These are phyloP conservation scores for Andrena haemorrhoa DNA, from an alignment of 2,888 invertebrate species.

Conservation along the genomic window DNA sequence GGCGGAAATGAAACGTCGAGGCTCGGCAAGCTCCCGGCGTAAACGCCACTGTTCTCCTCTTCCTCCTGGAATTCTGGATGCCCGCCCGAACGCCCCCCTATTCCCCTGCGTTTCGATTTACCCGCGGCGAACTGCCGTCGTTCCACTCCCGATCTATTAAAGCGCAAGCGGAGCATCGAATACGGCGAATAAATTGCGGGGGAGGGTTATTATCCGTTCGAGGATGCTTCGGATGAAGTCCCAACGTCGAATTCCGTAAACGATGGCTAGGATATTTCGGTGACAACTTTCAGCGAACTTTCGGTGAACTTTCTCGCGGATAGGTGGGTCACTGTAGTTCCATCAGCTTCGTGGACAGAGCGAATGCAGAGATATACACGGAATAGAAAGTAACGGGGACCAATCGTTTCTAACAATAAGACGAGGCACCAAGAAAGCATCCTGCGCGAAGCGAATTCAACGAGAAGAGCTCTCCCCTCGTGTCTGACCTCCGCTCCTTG, in stretches of 20 bases:
- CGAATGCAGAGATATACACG: too few relatives aligned
- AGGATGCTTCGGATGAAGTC: conserved; percentile 14
- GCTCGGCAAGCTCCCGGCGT: conserved; percentile 63
- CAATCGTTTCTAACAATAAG: not conserved
- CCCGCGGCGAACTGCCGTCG: conserved; percentile 24
- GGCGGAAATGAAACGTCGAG: conserved; percentile 78
- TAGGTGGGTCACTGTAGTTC: too few relatives aligned
- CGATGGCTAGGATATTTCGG: too few relatives aligned
- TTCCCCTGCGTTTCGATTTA: conserved; percentile 49
- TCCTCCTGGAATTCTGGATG: conserved; percentile 58
- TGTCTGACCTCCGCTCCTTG: not conserved
- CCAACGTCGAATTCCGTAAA: conserved; percentile 1
- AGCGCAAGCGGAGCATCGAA: not conserved
- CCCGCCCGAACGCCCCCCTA: conserved; percentile 49
- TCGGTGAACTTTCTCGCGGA: too few relatives aligned
- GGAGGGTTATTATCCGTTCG: conserved; percentile 25
- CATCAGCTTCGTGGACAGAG: too few relatives aligned
- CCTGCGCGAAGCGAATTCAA: conserved; percentile 4
- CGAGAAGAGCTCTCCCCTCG: conserved; percentile 29
- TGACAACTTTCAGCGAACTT: too few relatives aligned
- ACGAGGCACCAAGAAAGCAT: not conserved
- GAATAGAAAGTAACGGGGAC: too few relatives aligned
- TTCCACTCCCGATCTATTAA: conserved; percentile 24
- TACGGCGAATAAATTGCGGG: conserved; percentile 42
- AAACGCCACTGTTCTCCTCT: conserved; percentile 62